Conservation (phyloP, 1,140 invertebrate species). For the Drosophila sechellia region DNA sequence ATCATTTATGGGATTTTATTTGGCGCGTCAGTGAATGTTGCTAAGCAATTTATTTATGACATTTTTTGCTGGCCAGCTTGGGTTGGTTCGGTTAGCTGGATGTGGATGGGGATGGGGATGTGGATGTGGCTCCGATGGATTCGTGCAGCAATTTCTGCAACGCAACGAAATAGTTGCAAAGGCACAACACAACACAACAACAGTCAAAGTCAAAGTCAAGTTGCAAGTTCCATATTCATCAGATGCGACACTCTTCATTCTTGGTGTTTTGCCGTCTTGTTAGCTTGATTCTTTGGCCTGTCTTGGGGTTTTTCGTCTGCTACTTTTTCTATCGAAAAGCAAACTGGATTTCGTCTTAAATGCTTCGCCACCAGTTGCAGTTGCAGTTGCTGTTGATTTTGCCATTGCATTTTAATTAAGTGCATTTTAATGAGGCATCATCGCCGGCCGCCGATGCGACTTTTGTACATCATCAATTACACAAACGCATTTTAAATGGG, state of each 20-base stretch:
- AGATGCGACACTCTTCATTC: slow-evolving; percentile 81
- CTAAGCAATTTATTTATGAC: slow-evolving; percentile 84
- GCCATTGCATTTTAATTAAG: slow-evolving; percentile 82
- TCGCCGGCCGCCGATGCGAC: slow-evolving; percentile 46
- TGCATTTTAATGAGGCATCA: slow-evolving; percentile 81
- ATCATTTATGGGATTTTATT: slow-evolving; percentile 84
- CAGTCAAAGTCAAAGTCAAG: slow-evolving; percentile 39
- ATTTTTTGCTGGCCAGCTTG: slow-evolving; percentile 70
- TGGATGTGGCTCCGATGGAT: slow-evolving; percentile 39
- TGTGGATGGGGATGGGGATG: slow-evolving; percentile 6
- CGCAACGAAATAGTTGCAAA: slow-evolving; percentile 74
- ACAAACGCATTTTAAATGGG: slow-evolving; percentile 67
- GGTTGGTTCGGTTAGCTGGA: slow-evolving; percentile 14
- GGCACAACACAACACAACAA: slow-evolving; percentile 25
- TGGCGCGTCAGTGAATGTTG: slow-evolving; percentile 84
- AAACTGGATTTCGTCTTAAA: slow-evolving; percentile 79
- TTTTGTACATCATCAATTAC: slow-evolving; percentile 62
- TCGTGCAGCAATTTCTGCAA: slow-evolving; percentile 77
- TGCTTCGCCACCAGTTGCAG: slow-evolving; percentile 35
- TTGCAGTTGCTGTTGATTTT: slow-evolving; percentile 69
- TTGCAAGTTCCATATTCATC: slow-evolving; percentile 81
- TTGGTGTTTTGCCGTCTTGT: slow-evolving; percentile 35
- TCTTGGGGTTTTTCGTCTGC: slow-evolving; percentile 76
- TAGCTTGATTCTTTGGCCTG: slow-evolving; percentile 57
- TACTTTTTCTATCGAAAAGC: slow-evolving; percentile 76